phyloP scores from a whole-genome alignment of 2,888 invertebrate genomes.

The Chalcis sispes region DNA sequence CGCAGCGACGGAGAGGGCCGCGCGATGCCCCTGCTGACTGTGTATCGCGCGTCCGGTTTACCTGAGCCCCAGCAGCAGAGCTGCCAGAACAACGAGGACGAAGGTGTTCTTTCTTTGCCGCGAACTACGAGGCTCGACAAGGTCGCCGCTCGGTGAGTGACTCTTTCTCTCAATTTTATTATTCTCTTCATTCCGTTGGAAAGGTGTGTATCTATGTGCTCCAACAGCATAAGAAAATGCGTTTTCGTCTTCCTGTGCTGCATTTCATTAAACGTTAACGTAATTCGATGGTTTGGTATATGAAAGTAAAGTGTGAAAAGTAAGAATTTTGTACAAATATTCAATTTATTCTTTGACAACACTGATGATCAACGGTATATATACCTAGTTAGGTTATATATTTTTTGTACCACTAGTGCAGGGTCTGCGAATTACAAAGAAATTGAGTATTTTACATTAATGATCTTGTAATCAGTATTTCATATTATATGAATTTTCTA shows the following conservation, averaged over 20 bases:
- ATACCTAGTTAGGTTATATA: too few relatives aligned
- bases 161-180: not conserved
- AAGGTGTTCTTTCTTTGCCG: conserved; percentile 31
- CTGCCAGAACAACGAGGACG: conserved; percentile 31
- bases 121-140: conserved; percentile 49
- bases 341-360: too few relatives aligned
- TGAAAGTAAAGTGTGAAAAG: not conserved
- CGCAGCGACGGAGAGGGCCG: conserved; percentile 32
- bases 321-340: conserved; percentile 3
- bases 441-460: too few relatives aligned
- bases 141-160: conserved; percentile 51
- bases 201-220: not conserved
- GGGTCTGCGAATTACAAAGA: too few relatives aligned
- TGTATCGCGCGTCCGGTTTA: conserved; percentile 13
- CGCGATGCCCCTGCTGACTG: conserved; percentile 54
- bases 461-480: too few relatives aligned
- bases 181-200: not conserved
- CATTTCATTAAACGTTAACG: too few relatives aligned
- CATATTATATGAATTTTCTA: too few relatives aligned
- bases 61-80: conserved; percentile 28
- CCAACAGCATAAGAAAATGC: not conserved
- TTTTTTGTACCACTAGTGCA: too few relatives aligned
- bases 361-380: too few relatives aligned
- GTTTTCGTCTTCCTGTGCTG: not conserved
- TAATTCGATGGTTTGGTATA: too few relatives aligned